Conservation (phyloP, 2,888 invertebrate genomes). For the Notocelia uddmanniana region DNA sequence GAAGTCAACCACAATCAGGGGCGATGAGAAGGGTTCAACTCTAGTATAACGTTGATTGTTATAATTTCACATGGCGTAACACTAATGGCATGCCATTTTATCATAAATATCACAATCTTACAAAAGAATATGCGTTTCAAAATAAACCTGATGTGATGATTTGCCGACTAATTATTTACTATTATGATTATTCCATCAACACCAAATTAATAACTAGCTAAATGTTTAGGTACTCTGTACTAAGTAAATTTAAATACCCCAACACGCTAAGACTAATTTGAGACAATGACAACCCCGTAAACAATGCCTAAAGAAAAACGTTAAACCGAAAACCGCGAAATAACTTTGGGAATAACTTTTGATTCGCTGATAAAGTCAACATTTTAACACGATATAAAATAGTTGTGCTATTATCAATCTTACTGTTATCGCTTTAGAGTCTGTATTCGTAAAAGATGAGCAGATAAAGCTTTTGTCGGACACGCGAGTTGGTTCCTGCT, state of each 20-base stretch:
- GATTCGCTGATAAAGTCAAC: slow-evolving; percentile 43
- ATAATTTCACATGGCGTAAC: too few relatives aligned
- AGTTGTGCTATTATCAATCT: slow-evolving; percentile 38
- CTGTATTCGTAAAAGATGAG: slow-evolving; percentile 38
- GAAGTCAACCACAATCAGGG: too few relatives aligned
- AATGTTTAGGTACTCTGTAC: too few relatives aligned
- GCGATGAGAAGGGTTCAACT: too few relatives aligned
- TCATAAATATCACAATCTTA: too few relatives aligned
- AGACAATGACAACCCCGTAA: slow-evolving; percentile 31
- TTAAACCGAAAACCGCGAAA: slow-evolving; percentile 35
- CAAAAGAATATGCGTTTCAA: too few relatives aligned
- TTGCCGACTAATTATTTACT: too few relatives aligned
- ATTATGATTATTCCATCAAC: too few relatives aligned
- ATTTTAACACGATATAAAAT: slow-evolving; percentile 44
- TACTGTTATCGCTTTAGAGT: slow-evolving; percentile 37
- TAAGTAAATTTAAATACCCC: slow-evolving; percentile 6
- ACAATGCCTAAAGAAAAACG: slow-evolving; percentile 31
- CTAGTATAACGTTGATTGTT: too few relatives aligned
- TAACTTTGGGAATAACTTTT: slow-evolving; percentile 41
- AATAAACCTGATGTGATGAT: too few relatives aligned
- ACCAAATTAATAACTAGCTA: background rate
- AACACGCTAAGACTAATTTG: slow-evolving; percentile 19
- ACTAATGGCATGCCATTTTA: too few relatives aligned
- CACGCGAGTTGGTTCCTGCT: slow-evolving; percentile 45
- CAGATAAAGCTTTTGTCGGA: slow-evolving; percentile 46